Base-by-base conservation (phyloP, 2,113 vertebrate genomes). In the Pyrgilauda ruficollis region DNA sequence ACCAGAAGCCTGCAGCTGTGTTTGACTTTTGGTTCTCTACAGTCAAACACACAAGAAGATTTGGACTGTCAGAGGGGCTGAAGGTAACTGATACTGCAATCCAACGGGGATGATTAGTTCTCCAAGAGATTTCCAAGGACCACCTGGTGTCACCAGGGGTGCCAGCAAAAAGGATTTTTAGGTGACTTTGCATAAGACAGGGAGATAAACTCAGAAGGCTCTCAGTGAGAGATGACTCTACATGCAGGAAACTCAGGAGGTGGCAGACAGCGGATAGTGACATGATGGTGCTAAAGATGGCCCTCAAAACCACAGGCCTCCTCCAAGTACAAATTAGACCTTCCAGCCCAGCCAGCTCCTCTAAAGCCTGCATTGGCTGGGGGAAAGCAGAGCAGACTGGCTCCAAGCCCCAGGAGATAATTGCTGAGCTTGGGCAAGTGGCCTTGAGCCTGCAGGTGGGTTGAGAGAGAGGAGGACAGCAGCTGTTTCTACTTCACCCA, bases 401-500 rank as follows among this genome's bases (percentile, higher is more conserved):
- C 61, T 84, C 28, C 41, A 31, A 63, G 49, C 64, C 72, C 41
- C 52, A 52, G 0, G 6, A 90, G 79, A 72, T 73, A 93, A 84
- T 78, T 3, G 0, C 85, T 75, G 76, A 70, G 82, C 28, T n/a
- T 58, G 73, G 50, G 23, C 16, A 3, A 90, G 61, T 2, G 0
- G 49, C 77, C 49, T 84, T 2, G 3, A 77, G 70, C 63, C 74
- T 93, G 92, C 88, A 91, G 91, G 53, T 94, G 92, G 81, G n/a
- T 23, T 87, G 74, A 50, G 33, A 47, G n/a, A 67, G 44, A 77
- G 8, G 43, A 59, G 35, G 56, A 70, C 83, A 95, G 6, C 94
- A 96, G 79, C 92, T 94, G 88, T 55, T 81, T 49, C 90, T 90
- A 49, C 94, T 96, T 96, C 92, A 94, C 43, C 24, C 62, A 66